Percentiles rank a stretch among this genome's conserved stretches.
phyloP scores from a whole-genome alignment of 2,797 vertebrate species.

The Numenius phaeopus region DNA sequence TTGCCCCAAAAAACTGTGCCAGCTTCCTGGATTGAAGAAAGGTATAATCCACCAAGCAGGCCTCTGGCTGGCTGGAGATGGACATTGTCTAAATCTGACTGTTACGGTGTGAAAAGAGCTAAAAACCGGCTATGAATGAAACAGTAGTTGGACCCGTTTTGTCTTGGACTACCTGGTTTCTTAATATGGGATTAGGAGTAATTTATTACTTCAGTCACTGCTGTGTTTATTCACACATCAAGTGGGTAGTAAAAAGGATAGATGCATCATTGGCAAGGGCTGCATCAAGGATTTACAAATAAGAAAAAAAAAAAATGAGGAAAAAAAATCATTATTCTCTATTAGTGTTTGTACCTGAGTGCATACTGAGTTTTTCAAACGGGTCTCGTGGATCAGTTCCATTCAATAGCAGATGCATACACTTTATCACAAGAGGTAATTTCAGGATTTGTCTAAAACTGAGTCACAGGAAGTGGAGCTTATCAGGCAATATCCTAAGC shows the following conservation, averaged over 20 bases:
- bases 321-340: constrained; percentile 1
- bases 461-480: constrained; percentile 8
- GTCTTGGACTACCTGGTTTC: not conserved
- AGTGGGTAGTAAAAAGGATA: constrained; percentile 54
- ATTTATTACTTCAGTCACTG: constrained; percentile 41
- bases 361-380: constrained; percentile 30
- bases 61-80: not conserved
- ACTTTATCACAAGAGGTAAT: constrained; percentile 42
- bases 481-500: not conserved
- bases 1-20: not conserved
- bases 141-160: not conserved
- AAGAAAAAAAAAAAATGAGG: not conserved
- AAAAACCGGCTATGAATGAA: not conserved
- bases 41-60: not conserved
- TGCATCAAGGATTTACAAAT: constrained; percentile 43
- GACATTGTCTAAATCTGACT: not conserved
- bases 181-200: constrained; percentile 32
- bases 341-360: constrained; percentile 34
- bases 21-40: not conserved
- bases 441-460: constrained; percentile 39
- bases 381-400: not conserved
- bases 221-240: constrained; percentile 48
- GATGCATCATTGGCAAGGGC: constrained; percentile 41
- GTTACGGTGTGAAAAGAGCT: not conserved
- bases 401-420: constrained; percentile 32